Base-by-base conservation (phyloP, 1,140 invertebrate species). In the Papilio polytes region DNA sequence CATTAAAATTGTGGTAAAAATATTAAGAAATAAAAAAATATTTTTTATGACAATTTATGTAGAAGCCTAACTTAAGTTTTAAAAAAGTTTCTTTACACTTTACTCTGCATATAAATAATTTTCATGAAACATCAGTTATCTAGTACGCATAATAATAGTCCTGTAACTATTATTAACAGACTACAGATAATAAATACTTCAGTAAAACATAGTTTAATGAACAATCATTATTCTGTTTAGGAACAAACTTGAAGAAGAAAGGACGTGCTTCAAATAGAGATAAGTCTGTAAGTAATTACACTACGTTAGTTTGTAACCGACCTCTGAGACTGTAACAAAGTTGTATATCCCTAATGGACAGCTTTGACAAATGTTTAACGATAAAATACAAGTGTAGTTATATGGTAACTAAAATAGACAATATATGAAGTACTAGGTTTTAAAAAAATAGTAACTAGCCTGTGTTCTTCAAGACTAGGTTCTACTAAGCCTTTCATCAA, bases 271-370 rank as follows among this genome's bases (percentile, higher is more conserved):
- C 63, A 31, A 70, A 70, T 31, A 13, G 4, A 13, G 15, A 31
- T 18, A 66, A 18, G 26, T 70, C 63, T 70, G 63, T 15, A 13
- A 70, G 63, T 70, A 70, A 70, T 70, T 70, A 70, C 22, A 70
- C 63, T 36, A 12, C 4, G 63, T 70, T 70, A 63, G 59, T 63
- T 63, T 26, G 22, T 26, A 41, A 41, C 36, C 22, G 63, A 70
- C 63, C 63, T 70, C 13, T 70, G 63, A 13, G 26, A 70, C 10
- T 63, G 22, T 70, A 63, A 31, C 26, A 15, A 66, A 66, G 63
- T 66, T 70, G 22, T 63, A 26, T 63, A 26, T 70, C 63, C 63
- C 26, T 13, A 63, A 26, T 63, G 22, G 59, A 20, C 7, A 26
- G 59, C 59, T 31, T 70, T 31, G 12, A 70, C 63, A 36, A 70